Evolutionary conservation across 2,113 vertebrate species (phyloP), one percentile per base, ranked within the genome.

Genomic region (Mystacornis crossleyi): DNA sequence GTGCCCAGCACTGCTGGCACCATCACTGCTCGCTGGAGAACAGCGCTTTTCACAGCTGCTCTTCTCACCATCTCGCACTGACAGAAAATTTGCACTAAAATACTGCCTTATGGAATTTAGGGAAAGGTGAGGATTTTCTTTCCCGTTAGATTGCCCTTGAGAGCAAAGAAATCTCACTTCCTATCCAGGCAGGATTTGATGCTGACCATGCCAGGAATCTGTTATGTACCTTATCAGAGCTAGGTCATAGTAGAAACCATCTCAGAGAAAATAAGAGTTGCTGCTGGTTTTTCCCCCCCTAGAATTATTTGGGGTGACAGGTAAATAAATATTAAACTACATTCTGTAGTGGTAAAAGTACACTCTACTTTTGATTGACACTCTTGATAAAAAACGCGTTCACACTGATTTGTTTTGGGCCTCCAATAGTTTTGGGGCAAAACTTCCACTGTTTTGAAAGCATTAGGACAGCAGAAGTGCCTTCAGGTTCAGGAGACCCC

Each of bases 11-110:
- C 21, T 0, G 2, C 61, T 24, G 34, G 31, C 29, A 31, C 18
- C 40, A 25, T 8, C 28, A 25, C 33, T 45, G 1, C 57, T 64
- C 0, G 0, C 87, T n/a, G 77, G 34, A 91, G 40, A 45, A 23
- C 40, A 53, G 45, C 28, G 3, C 31, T 81, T 73, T 51, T 43
- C 84, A 69, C 87, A 61, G 71, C 36, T 75, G 64, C 67, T 60
- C 87, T 26, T 82, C 75, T 72, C 57, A 58, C 33, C n/a, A 17
- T 18, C 33, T 51, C 54, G 57, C 64, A 18, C 21, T 18, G 36
- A 28, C n/a, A 61, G 64, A 86, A 72, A 69, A 43, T 36, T 31
- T n/a, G 5, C 17, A 14, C 65, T 48, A 66, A 61, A 74, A n/a
- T 53, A 12, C 23, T 5, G 2, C 55, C 80, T 57, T 13, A 51